Conservation (phyloP, 1,140 invertebrate species). For the Drosophila nigromelanica region DNA sequence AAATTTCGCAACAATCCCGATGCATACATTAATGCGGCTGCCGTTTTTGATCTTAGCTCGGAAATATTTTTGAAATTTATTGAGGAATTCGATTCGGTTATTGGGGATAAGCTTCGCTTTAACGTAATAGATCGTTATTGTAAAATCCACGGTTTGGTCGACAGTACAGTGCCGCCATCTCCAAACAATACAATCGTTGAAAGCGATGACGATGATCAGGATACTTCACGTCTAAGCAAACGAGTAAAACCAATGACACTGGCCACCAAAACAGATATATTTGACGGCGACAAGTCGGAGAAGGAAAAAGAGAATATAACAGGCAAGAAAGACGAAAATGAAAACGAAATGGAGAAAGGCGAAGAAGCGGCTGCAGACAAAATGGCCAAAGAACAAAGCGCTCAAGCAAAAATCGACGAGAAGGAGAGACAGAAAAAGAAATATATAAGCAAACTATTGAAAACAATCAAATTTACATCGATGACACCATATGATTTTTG, state of each 20-base stretch:
- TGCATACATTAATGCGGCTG: slow-evolving; percentile 9
- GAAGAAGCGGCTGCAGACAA: slow-evolving; percentile 9
- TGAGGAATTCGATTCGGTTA: not conserved
- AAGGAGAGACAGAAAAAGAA: slow-evolving; percentile 4
- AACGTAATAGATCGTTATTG: slow-evolving; percentile 39
- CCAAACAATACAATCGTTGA: not conserved
- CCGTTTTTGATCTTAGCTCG: slow-evolving; percentile 34
- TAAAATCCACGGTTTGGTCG: slow-evolving; percentile 10
- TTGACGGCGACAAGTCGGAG: not conserved
- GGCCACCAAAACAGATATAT: not conserved
- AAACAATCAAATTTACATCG: slow-evolving; percentile 25
- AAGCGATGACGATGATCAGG: not conserved
- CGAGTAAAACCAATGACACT: not conserved
- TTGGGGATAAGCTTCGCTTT: slow-evolving; percentile 27
- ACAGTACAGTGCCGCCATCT: not conserved
- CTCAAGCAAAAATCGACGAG: slow-evolving; percentile 2
- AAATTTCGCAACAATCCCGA: not conserved
- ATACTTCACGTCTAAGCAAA: not conserved
- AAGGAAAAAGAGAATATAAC: slow-evolving; percentile 1
- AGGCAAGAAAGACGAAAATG: slow-evolving; percentile 6
- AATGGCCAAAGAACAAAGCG: not conserved
- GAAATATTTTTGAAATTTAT: slow-evolving; percentile 40
- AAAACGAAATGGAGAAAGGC: slow-evolving; percentile 5
- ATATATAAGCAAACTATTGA: slow-evolving; percentile 27
- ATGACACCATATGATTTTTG: slow-evolving; percentile 48